These are phyloP conservation scores for Alexandromys fortis DNA, from an alignment of 2,113 vertebrate species.

Conservation along the genomic window DNA sequence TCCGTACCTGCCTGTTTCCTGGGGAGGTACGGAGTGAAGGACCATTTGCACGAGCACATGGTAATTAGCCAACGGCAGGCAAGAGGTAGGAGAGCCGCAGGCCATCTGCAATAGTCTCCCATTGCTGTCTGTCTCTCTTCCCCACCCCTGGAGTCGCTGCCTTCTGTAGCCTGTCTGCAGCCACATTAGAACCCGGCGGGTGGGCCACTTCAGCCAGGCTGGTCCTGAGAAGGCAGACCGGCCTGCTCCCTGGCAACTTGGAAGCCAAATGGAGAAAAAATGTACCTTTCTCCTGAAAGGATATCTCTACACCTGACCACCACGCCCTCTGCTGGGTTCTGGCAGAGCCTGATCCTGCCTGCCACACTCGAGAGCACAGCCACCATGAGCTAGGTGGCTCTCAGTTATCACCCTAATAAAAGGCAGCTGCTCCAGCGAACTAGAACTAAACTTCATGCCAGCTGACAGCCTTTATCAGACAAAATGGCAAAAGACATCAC, in stretches of 20 bases:
- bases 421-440: background rate
- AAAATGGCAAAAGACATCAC: background rate
- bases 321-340: background rate
- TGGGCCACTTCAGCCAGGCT: background rate
- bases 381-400: background rate
- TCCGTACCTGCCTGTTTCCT: background rate
- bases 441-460: background rate
- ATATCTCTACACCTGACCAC: background rate
- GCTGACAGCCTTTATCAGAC: slow-evolving; percentile 37
- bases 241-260: background rate
- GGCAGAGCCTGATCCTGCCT: background rate
- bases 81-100: background rate
- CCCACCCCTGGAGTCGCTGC: background rate
- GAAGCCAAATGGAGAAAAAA: slow-evolving; percentile 49
- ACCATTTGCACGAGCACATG: background rate
- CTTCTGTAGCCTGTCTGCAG: background rate
- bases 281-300: background rate
- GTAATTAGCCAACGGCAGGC: background rate
- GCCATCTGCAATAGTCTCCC: background rate
- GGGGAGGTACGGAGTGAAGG: background rate
- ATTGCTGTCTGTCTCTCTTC: background rate
- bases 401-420: background rate
- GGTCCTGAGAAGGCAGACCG: background rate
- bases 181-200: background rate
- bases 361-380: background rate